Evolutionary conservation across 2,797 vertebrate genomes (phyloP).

Genomic region (Aeoliscus strigatus): DNA sequence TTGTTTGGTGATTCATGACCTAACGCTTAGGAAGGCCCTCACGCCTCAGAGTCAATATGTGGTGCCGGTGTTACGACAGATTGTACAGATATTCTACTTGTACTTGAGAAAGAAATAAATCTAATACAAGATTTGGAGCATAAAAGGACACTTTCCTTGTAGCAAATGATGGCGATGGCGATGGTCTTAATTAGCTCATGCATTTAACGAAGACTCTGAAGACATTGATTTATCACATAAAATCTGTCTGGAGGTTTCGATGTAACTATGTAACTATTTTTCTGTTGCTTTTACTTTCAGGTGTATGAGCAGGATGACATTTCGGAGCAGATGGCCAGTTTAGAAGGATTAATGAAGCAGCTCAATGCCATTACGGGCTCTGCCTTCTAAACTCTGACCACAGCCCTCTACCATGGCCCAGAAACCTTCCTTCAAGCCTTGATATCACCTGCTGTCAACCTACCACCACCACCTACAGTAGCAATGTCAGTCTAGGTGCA

Average conservation of each 20-base stretch:
- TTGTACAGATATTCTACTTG: no score
- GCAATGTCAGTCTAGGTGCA: constrained; percentile 33
- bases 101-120: no score
- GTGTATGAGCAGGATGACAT: constrained; percentile 94
- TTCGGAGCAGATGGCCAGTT: constrained; percentile 96
- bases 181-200: no score
- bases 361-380: constrained; percentile 97
- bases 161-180: no score
- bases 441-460: constrained; percentile 15
- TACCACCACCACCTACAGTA: not conserved
- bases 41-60: no score
- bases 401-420: constrained; percentile 15
- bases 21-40: no score
- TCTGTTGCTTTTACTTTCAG: constrained; percentile 52
- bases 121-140: no score
- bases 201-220: no score
- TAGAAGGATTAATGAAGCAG: constrained; percentile 97
- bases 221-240: no score
- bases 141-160: no score
- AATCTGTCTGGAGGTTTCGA: not conserved
- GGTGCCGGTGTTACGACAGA: no score
- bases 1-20: no score
- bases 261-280: not conserved
- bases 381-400: constrained; percentile 79
- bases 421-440: constrained; percentile 29